These are phyloP conservation scores for Ondatra zibethicus DNA, from an alignment of 2,113 vertebrate genomes.

Conservation along the genomic window DNA sequence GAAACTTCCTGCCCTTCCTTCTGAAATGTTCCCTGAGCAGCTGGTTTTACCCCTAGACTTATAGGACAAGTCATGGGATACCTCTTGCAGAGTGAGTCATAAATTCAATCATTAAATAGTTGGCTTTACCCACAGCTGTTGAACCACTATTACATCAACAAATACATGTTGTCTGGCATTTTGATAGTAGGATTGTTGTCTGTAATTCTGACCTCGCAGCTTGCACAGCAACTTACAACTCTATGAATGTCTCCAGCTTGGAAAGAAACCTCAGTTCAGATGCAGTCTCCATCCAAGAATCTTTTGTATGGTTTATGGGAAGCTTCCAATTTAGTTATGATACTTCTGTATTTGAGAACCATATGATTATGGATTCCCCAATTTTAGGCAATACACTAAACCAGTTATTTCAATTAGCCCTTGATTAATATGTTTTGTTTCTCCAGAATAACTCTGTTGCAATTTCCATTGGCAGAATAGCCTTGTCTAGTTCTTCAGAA, in stretches of 20 bases:
- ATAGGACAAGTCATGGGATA: neutral
- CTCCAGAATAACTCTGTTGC: conserved; percentile 69
- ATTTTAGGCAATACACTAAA: conserved; percentile 14
- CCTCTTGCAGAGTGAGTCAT: neutral
- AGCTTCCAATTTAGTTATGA: neutral
- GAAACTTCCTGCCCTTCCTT: neutral
- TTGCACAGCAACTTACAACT: neutral
- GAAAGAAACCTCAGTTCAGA: neutral
- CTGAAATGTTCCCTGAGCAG: neutral
- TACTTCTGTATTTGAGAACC: neutral
- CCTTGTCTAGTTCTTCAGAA: conserved; percentile 49
- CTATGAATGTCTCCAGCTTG: neutral
- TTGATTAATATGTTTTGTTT: conserved; percentile 74
- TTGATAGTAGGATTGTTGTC: neutral
- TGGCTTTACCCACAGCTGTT: neutral
- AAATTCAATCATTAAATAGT: neutral
- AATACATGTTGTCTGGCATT: neutral
- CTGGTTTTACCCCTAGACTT: neutral
- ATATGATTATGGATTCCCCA: conserved; percentile 30
- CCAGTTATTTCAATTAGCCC: conserved; percentile 32
- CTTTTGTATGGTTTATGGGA: neutral
- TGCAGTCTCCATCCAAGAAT: neutral
- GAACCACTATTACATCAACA: neutral
- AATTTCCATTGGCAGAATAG: conserved; percentile 44
- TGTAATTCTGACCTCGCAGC: neutral